Evolutionary conservation across 2,888 invertebrate species (phyloP).

Genomic region (Tipula vernalis): DNA sequence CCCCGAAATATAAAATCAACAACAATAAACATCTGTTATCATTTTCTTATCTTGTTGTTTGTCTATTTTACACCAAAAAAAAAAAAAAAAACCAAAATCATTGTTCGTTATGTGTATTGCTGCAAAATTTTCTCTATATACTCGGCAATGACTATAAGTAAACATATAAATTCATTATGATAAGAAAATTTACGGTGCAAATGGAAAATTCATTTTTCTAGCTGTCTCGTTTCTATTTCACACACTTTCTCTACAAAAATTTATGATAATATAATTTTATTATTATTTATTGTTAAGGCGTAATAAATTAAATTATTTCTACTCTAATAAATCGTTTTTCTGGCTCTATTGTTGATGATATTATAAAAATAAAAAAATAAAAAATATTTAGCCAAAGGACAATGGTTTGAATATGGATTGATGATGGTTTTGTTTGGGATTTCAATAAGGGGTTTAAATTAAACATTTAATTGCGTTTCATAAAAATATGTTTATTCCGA

Average conservation of each 20-base stretch:
- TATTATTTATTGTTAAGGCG: neutral
- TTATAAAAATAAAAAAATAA: neutral
- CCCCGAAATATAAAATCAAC: neutral
- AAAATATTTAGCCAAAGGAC: neutral
- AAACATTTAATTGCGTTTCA: neutral
- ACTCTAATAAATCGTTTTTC: neutral
- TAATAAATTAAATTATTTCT: neutral
- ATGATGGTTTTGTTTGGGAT: neutral
- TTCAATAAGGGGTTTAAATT: neutral
- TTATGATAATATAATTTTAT: neutral
- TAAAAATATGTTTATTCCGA: too few relatives aligned
- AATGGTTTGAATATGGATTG: neutral
- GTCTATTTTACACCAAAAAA: neutral
- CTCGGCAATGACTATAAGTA: neutral
- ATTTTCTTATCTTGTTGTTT: neutral
- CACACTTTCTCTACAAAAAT: neutral
- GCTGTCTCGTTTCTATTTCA: neutral
- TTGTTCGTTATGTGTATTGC: neutral
- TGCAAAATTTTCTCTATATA: neutral
- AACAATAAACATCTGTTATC: neutral
- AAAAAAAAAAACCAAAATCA: neutral
- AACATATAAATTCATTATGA: neutral
- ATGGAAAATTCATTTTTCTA: neutral
- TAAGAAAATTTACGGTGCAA: neutral
- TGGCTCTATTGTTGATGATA: neutral